Evolutionary conservation across 2,797 vertebrate species (phyloP).

Genomic region (Urocyon cinereoargenteus): DNA sequence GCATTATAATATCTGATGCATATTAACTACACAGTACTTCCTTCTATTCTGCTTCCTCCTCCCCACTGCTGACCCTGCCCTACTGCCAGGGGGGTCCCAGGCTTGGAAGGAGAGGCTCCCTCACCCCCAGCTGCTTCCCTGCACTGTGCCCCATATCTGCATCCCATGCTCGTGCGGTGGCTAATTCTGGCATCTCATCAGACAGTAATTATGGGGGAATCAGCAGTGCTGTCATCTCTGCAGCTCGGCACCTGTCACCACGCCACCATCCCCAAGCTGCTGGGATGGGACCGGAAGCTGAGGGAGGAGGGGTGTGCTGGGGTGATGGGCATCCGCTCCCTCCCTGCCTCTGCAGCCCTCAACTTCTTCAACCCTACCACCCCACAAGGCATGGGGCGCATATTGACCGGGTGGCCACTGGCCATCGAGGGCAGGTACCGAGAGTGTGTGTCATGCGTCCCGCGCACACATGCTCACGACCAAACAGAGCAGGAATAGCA

Average conservation of each 20-base stretch:
- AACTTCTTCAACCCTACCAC: not conserved
- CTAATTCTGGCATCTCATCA: constrained; percentile 88
- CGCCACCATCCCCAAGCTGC: constrained; percentile 22
- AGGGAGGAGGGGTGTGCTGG: constrained; percentile 25
- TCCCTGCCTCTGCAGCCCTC: constrained; percentile 2
- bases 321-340: not conserved
- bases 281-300: constrained; percentile 53
- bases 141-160: constrained; percentile 69
- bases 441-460: not conserved
- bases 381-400: not conserved
- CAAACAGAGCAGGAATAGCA: not conserved
- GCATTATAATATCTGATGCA: not conserved
- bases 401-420: not conserved
- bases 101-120: not conserved
- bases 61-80: not conserved
- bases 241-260: constrained; percentile 85
- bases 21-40: constrained; percentile 52
- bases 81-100: not conserved
- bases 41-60: constrained; percentile 62
- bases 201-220: constrained; percentile 88
- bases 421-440: not conserved
- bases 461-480: not conserved
- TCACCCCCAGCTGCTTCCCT: constrained; percentile 45
- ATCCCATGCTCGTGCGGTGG: constrained; percentile 73
- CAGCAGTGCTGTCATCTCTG: constrained; percentile 83